A percentile compares a stretch with the other conserved stretches of the same genome.
Conservation (phyloP, 1,140 invertebrate species). For the Metopolophium dirhodum region DNA sequence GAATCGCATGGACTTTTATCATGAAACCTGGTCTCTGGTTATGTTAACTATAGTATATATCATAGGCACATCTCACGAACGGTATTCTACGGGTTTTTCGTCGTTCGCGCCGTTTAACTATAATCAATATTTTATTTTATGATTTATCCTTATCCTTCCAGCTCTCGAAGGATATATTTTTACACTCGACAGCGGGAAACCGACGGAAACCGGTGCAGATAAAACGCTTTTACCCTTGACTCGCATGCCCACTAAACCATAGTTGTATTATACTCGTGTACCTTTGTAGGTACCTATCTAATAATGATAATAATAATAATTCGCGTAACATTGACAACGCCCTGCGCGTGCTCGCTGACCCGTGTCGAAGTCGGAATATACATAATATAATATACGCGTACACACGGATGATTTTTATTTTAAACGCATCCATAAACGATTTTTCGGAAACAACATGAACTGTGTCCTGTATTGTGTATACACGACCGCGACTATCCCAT, state of each 20-base stretch:
- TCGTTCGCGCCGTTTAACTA: neutral
- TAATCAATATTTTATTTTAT: neutral
- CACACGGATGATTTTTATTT: neutral
- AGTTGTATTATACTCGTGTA: neutral
- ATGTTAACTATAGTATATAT: neutral
- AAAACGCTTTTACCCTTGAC: conserved; percentile 26
- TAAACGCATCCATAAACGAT: neutral
- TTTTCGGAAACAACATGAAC: neutral
- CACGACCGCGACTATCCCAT: neutral
- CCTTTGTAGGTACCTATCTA: neutral
- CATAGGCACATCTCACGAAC: neutral
- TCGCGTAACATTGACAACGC: conserved; percentile 28
- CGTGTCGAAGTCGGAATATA: neutral
- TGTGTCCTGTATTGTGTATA: neutral
- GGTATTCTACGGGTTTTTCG: neutral
- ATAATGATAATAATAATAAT: neutral
- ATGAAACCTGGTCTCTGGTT: neutral
- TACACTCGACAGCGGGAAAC: neutral
- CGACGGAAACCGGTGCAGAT: neutral
- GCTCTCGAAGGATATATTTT: neutral
- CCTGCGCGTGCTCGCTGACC: neutral
- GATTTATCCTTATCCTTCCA: neutral
- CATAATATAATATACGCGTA: neutral
- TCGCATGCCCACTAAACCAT: conserved; percentile 29
- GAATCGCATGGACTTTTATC: neutral